phyloP scores from a whole-genome alignment of 2,113 vertebrate species.

The Pithys albifrons region DNA sequence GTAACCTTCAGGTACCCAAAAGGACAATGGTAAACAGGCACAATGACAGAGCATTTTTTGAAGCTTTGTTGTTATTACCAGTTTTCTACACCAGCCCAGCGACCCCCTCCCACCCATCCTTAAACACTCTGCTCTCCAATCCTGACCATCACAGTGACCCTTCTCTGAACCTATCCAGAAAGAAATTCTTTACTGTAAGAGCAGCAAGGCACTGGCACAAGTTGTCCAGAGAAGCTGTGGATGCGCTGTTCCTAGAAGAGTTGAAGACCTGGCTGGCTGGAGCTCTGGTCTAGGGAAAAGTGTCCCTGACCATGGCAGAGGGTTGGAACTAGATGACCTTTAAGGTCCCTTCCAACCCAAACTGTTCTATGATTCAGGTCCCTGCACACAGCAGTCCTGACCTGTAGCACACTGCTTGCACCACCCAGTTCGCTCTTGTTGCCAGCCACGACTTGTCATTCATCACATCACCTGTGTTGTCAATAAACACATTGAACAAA shows the following conservation, averaged over 20 bases:
- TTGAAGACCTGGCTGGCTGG: neutral
- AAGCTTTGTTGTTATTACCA: no score
- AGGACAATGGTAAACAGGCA: no score
- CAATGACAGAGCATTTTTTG: no score
- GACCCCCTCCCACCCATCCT: neutral
- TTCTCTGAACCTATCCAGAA: neutral
- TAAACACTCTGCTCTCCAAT: neutral
- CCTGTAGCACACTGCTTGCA: neutral
- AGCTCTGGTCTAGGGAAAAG: neutral
- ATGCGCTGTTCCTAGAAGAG: neutral
- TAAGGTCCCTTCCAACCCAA: neutral
- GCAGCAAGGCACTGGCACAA: neutral
- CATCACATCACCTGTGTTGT: neutral
- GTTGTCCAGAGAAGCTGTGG: neutral
- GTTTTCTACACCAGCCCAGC: neutral
- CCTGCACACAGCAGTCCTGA: neutral
- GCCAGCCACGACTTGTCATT: neutral
- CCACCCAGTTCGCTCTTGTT: no score
- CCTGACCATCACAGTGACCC: neutral
- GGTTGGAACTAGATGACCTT: neutral
- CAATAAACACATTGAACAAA: neutral
- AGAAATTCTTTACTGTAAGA: neutral
- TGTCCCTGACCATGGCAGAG: neutral
- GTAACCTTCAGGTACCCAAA: no score
- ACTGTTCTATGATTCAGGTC: neutral